Base-by-base conservation (phyloP, 2,888 invertebrate genomes). In the Resseliella maxima region DNA sequence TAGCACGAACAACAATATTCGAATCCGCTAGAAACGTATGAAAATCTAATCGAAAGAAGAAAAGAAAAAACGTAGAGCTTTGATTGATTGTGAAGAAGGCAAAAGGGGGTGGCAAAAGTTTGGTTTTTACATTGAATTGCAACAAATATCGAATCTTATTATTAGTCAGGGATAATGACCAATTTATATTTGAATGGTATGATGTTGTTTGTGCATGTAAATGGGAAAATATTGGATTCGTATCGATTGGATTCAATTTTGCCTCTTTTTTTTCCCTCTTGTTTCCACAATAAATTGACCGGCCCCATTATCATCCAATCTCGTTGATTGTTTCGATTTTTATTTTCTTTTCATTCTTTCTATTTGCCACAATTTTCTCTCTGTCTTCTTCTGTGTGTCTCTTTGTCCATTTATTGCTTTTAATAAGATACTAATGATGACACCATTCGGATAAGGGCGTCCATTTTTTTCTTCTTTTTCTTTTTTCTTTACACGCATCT, bases 221-320 rank as follows among this genome's bases (percentile, higher is more conserved):
- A 72, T 72, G 35, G 72, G 1, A 31, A 27, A 72, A 59, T 21
- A 27, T 59, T 59, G 5, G 50, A 1, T 59, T 59, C 27, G n/a
- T 38, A 83, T 12, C n/a, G n/a, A 83, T 38, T 72, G 72, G 35
- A 83, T 83, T 83, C 83, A 83, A 83, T 83, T 83, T 83, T 38
- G 38, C 38, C 2, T 18, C 18, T 18, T 2, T 36, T 21, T 18
- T 21, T 38, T 5, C 21, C 2, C 18, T 50, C 46, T 2, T 36
- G 3, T 18, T 21, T 38, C 10, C 21, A 1, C 83, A 5, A 38
- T 83, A 24, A 38, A 83, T 38, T 38, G 38, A 83, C 38, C 21
- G n/a, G 83, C 21, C 83, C 38, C 38, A 83, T 38, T 83, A 64
- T 38, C 1, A 83, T 83, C 38, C 38, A 38, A 38, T 83, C n/a